Conservation (phyloP, 2,888 invertebrate species). For the Stratiomys singularior region DNA sequence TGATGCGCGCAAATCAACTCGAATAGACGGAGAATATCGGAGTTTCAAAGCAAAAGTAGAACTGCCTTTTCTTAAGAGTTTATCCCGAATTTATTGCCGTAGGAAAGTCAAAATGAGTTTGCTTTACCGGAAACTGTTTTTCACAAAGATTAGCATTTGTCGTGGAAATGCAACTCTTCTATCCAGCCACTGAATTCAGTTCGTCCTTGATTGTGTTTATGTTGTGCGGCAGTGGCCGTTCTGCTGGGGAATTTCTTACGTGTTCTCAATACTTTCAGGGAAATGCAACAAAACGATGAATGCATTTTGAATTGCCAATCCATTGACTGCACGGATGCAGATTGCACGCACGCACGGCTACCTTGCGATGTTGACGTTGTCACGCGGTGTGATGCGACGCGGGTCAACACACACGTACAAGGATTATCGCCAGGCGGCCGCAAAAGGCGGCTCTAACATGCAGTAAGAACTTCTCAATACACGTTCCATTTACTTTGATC, state of each 20-base stretch:
- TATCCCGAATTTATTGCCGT: not conserved
- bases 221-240: constrained; percentile 19
- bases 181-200: not conserved
- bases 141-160: not conserved
- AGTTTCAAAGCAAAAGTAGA: not conserved
- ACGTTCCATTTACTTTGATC: constrained; percentile 19
- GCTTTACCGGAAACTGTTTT: not conserved
- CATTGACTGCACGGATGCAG: not conserved
- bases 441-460: not conserved
- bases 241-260: constrained; percentile 24
- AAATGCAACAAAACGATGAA: constrained; percentile 33
- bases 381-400: not conserved
- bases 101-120: not conserved
- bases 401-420: constrained; percentile 10
- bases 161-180: too few relatives aligned
- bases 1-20: constrained; percentile 24
- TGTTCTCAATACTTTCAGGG: constrained; percentile 18
- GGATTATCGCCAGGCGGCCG: constrained; percentile 17
- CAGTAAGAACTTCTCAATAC: not conserved
- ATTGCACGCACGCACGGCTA: not conserved
- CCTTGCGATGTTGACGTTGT: constrained; percentile 22
- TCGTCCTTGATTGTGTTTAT: not conserved
- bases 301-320: constrained; percentile 39
- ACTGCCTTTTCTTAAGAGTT: not conserved
- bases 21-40: not conserved